Evolutionary conservation across 2,113 vertebrate species (phyloP), one percentile per base, ranked within the genome.

Genomic region (Seriola quinqueradiata): DNA sequence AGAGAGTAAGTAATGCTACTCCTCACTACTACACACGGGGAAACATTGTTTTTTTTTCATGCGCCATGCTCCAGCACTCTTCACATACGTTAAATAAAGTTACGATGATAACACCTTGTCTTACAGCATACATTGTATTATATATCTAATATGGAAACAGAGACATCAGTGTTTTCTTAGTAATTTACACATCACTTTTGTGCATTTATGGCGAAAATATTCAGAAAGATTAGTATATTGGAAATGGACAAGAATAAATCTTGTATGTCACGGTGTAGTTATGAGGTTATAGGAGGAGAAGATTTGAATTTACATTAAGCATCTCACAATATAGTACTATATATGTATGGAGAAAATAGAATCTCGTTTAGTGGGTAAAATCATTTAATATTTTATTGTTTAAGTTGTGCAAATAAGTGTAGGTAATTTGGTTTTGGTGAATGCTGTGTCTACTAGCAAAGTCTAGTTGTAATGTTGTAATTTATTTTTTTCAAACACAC

Each of bases 1-100:
- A 93, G 96, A 97, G 96, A 97, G 97, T 98, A 96, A 98, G 97
- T 97, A 79, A 76, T 8, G 58, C 85, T 25, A 0, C 81, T 81
- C 59, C 63, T 50, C 89, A 42, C 63, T 16, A 21, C 70, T 69
- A 63, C 84, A 75, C 81, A 69, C 40, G 9, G 74, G 44, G 8
- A 82, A 61, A 85, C 76, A 21, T 25, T 59, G 55, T 42, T 8
- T 42, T 42, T 60, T n/a, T 61, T 54, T 57, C 2, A n/a, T 14
- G 55, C 25, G 28, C 10, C 69, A 70, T 23, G 74, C 61, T 58
- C 21, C 69, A 54, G 0, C 23, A 17, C 48, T 46, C 40, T 19
- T 4, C 12, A 19, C 17, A 70, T 17, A 14, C 10, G 14, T 23
- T 16, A 19, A 46, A 19, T 14, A 48, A 23, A 21, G 40, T 0